Evolutionary conservation across 2,888 invertebrate species (phyloP), one percentile per base, ranked within the genome.

Genomic region (Drosophila seclusa): DNA sequence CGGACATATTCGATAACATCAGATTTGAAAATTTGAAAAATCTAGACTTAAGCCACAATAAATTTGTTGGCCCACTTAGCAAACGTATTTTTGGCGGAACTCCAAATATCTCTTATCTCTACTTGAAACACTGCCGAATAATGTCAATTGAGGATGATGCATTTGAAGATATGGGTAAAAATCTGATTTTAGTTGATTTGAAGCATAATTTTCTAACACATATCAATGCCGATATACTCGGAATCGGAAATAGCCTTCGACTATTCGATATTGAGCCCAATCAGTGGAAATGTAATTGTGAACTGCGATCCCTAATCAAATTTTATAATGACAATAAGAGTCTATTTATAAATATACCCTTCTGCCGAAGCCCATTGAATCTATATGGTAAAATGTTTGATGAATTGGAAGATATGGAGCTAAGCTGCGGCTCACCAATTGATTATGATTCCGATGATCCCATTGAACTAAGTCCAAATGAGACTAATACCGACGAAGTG

Each of bases 231-330:
- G 59, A 45, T 11, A 57, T 80, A 0, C 48, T 80, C 8, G 45
- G 32, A 1, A 32, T 54, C 0, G 70, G 31, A 0, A 38, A 31
- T 2, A 74, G 24, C 24, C 60, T 50, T 1, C 54, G 76, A 0
- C 65, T 86, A 7, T 29, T 91, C 3, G 89, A 87, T 27, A 34
- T 92, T 5, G 75, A 87, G 4, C 79, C 82, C 0, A 92, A 92
- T 60, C 70, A 80, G 7, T 92, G 91, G 92, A 13, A 67, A 4
- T 92, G 92, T 58, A 70, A 89, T 62, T 92, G 92, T 32, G 27
- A 82, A 0, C 55, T 92, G 4, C 48, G 62, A 4, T 65, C 79
- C 0, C 42, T 92, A 5, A 66, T 80, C 1, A n/a, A 73, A 0
- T 76, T 83, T 38, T 91, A 87, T 42, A 36, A 49, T 0, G 40